A percentile compares a stretch with the other conserved stretches of the same genome.
These are phyloP conservation scores for Lepus townsendii DNA, from an alignment of 2,797 vertebrate genomes.

Conservation along the genomic window DNA sequence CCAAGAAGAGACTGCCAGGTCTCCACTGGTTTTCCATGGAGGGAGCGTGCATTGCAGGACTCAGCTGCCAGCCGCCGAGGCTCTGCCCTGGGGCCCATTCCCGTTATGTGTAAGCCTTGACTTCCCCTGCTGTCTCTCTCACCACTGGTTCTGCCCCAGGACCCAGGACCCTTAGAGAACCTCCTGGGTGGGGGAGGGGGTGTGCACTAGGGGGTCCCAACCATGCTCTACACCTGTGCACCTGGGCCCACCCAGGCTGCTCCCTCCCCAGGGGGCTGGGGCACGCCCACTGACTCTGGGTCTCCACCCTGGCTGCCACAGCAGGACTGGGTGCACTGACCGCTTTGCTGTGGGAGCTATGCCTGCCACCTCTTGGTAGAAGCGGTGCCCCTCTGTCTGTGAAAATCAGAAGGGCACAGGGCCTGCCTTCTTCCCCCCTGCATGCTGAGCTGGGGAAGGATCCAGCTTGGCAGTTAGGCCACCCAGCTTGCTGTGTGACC, in stretches of 20 bases:
- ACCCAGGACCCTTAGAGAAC: background rate
- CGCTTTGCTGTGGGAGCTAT: background rate
- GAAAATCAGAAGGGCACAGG: background rate
- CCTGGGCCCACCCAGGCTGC: background rate
- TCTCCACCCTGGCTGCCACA: background rate
- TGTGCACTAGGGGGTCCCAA: too few species aligned
- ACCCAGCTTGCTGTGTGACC: background rate
- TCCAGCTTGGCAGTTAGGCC: background rate
- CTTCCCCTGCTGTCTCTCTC: background rate
- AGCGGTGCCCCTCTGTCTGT: background rate
- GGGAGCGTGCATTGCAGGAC: fast-evolving
- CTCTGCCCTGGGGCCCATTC: background rate
- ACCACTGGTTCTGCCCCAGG: too few species aligned
- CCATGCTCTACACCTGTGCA: too few species aligned
- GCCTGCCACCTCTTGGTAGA: background rate
- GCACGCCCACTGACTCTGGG: background rate
- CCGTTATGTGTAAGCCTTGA: too few species aligned
- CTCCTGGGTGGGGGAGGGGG: too few species aligned
- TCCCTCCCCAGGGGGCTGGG: fast-evolving
- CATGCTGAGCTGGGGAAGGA: background rate
- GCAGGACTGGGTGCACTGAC: background rate
- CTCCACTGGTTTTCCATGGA: background rate
- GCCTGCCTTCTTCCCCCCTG: background rate
- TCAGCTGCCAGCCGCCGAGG: fast-evolving
- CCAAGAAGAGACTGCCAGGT: background rate